Evolutionary conservation across 2,113 vertebrate genomes (phyloP).

Genomic region (Rafetus swinhoei): DNA sequence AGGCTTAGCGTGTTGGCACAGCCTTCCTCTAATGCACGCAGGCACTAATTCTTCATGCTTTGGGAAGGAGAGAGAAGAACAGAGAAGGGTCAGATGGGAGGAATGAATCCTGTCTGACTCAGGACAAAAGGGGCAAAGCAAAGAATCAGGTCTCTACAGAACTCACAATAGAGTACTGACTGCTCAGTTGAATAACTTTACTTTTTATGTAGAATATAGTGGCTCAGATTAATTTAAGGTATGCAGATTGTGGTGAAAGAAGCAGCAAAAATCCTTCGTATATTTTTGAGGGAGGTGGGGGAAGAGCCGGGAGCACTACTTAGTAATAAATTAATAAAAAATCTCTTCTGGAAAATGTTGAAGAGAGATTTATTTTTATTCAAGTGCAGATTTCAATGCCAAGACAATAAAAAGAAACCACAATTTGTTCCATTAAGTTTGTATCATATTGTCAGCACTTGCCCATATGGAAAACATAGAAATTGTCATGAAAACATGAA

Average conservation of each 20-base stretch:
- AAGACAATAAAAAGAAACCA: slow-evolving; percentile 72
- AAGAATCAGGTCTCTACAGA: neutral
- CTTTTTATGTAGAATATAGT: neutral
- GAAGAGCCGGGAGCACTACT: neutral
- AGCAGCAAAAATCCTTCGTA: slow-evolving; percentile 22
- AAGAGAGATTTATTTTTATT: slow-evolving; percentile 70
- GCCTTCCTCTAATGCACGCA: slow-evolving; percentile 4
- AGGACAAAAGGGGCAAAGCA: neutral
- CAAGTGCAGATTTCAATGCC: slow-evolving; percentile 74
- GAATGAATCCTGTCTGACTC: neutral
- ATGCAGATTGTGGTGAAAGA: neutral
- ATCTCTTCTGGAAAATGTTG: slow-evolving; percentile 48
- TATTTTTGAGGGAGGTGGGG: neutral
- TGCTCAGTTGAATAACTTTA: neutral
- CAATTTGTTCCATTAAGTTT: slow-evolving; percentile 74
- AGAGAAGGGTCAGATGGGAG: neutral
- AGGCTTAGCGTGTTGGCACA: neutral
- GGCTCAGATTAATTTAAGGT: neutral
- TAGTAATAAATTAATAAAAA: slow-evolving; percentile 55
- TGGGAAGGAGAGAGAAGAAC: slow-evolving; percentile 14
- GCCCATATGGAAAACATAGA: slow-evolving; percentile 83
- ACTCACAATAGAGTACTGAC: neutral
- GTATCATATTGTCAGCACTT: slow-evolving; percentile 77
- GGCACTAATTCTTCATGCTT: neutral
- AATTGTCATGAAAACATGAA: slow-evolving; percentile 81